Base-by-base conservation (phyloP, 2,797 vertebrate genomes). In the Eurystomus glaucurus region DNA sequence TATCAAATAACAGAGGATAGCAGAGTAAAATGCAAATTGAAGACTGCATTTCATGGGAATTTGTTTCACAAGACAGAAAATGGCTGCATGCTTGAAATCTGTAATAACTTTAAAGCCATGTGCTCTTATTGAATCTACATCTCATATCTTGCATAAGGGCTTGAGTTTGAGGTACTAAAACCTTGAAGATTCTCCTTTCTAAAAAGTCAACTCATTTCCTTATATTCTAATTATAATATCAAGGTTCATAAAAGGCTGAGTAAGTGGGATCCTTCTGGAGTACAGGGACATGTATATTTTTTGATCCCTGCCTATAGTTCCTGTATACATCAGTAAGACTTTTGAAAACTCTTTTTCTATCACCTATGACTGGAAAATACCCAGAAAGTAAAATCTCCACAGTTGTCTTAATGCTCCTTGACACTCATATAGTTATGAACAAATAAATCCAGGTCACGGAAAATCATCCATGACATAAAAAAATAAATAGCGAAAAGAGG, bases 11-110 rank as follows among this genome's bases (percentile, higher is more conserved):
- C 43, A 25, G 58, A 85, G 46, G 37, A 90, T 51, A 93, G 35
- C 26, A 85, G 43, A 77, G 54, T 45, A 94, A 93, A 92, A 95
- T 90, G 57, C 71, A 97, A 95, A 96, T 81, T 7, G 25, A 90
- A 82, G 37, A 69, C 58, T 75, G n/a, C 92, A 89, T 93, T 97
- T 97, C 87, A 76, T 69, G 28, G 35, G 65, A 95, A 83, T 35
- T 37, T 76, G 85, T 94, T 96, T 93, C 75, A 83, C 13, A 74
- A 68, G 64, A 76, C 12, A 79, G 79, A 60, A 81, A 90, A 83
- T 1, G 28, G 26, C 51, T 85, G 39, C 45, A 57, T 85, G 50
- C 41, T 79, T 35, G 95, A 91, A 86, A 87, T 89, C 68, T 77
- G 52, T 61, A 93, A 74, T 87, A 93, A 77, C 35, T 65, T 93